phyloP scores from a whole-genome alignment of 2,113 vertebrate genomes.

The Puntigrus tetrazona region DNA sequence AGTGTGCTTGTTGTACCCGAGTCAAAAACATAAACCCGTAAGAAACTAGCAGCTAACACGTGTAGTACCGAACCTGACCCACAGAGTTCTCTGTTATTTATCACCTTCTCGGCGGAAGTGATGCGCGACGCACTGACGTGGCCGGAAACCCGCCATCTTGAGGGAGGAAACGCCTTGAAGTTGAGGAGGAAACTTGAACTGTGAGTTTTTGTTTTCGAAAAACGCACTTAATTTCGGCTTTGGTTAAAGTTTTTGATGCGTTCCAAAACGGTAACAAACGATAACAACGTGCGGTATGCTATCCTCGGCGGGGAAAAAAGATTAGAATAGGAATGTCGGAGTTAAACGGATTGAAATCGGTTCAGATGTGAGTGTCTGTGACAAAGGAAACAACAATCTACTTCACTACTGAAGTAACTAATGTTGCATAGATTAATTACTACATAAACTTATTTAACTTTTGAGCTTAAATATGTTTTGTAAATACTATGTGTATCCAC shows the following conservation, averaged over 20 bases:
- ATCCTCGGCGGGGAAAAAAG: accelerated
- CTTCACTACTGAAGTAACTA: not conserved
- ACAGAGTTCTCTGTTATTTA: not conserved
- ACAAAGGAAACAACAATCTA: constrained; percentile 22
- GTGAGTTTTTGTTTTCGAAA: constrained; percentile 46
- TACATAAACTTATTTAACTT: too few species aligned
- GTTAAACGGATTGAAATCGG: not conserved
- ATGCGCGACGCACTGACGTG: constrained; percentile 67
- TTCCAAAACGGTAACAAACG: not conserved
- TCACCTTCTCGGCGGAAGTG: constrained; percentile 51
- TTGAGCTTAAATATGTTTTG: not conserved
- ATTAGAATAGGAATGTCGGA: not conserved
- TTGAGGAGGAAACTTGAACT: constrained; percentile 61
- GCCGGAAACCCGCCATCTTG: constrained; percentile 68
- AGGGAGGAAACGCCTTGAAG: constrained; percentile 73
- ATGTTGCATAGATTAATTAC: not conserved
- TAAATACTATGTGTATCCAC: not conserved
- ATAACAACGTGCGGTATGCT: too few species aligned
- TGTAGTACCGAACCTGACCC: constrained; percentile 10
- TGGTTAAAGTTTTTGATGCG: not conserved
- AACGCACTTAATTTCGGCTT: not conserved
- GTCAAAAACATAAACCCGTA: not conserved
- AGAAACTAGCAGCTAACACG: not conserved
- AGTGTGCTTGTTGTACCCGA: not conserved
- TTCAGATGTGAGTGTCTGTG: not conserved